phyloP scores from a whole-genome alignment of 2,797 vertebrate genomes.

The Girardinus metallicus region DNA sequence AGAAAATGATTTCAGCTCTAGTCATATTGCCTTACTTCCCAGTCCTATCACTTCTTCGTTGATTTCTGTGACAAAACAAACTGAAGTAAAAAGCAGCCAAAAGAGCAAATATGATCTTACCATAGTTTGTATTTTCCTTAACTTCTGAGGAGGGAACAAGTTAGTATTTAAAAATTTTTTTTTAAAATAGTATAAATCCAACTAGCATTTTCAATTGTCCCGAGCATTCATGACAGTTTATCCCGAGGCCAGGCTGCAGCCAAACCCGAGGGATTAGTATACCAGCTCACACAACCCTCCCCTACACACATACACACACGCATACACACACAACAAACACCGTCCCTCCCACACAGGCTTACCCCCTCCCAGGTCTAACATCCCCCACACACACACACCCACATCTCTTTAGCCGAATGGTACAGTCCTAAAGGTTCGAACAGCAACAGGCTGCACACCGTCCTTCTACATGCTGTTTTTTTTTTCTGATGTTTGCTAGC shows the following conservation, averaged over 20 bases:
- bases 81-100: constrained; percentile 9
- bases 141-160: constrained; percentile 32
- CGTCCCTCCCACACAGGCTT: constrained; percentile 69
- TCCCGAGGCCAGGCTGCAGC: constrained; percentile 72
- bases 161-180: constrained; percentile 20
- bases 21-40: not conserved
- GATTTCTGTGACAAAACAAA: constrained; percentile 18
- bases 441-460: constrained; percentile 53
- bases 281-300: constrained; percentile 80
- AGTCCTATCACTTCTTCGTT: not conserved
- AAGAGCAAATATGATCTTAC: constrained; percentile 74
- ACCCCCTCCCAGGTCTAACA: constrained; percentile 48
- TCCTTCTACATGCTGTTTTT: constrained; percentile 8
- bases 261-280: constrained; percentile 87
- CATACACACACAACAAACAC: constrained; percentile 38
- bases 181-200: constrained; percentile 58
- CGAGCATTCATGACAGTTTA: constrained; percentile 79
- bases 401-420: constrained; percentile 40
- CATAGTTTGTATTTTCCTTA: constrained; percentile 64
- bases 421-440: constrained; percentile 57
- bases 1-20: not conserved
- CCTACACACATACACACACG: constrained; percentile 56
- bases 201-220: constrained; percentile 70
- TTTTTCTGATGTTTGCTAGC: constrained; percentile 13
- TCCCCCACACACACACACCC: not conserved